These are phyloP conservation scores for Cercopithecus hamlyni DNA, from an alignment of 2,797 vertebrate species.

Conservation along the genomic window DNA sequence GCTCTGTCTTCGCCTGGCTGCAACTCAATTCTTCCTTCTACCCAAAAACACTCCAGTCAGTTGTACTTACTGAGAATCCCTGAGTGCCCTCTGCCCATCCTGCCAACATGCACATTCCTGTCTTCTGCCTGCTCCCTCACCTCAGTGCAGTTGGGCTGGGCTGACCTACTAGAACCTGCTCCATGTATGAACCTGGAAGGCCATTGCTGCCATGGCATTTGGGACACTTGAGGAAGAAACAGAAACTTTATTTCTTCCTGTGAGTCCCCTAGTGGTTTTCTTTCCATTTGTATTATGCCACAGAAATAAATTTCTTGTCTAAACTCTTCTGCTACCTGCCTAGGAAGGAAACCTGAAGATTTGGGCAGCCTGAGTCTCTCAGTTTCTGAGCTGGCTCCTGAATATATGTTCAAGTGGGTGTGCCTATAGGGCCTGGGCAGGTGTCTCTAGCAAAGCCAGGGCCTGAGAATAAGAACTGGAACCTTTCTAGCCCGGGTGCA, in stretches of 20 bases:
- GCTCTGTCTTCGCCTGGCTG: slow-evolving; percentile 24
- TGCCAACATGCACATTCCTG: neutral
- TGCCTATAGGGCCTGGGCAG: neutral
- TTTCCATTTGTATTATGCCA: slow-evolving; percentile 1
- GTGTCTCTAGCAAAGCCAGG: neutral
- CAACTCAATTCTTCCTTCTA: neutral
- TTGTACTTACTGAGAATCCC: slow-evolving; percentile 23
- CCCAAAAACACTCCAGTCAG: neutral
- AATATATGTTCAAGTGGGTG: neutral
- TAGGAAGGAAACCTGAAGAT: neutral
- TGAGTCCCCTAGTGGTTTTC: neutral
- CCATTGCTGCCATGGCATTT: neutral
- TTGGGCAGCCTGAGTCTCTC: neutral
- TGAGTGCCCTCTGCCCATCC: neutral
- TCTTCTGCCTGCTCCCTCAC: neutral
- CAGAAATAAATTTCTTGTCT: slow-evolving; percentile 1
- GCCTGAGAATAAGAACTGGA: neutral
- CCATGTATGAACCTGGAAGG: neutral
- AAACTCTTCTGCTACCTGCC: neutral
- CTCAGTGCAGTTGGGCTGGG: neutral
- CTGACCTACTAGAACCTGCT: neutral
- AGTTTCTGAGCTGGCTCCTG: neutral
- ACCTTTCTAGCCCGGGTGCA: neutral
- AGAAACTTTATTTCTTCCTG: neutral
- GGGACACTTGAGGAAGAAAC: neutral